phyloP scores from a whole-genome alignment of 2,113 vertebrate species.

The Tonatia bakeri region DNA sequence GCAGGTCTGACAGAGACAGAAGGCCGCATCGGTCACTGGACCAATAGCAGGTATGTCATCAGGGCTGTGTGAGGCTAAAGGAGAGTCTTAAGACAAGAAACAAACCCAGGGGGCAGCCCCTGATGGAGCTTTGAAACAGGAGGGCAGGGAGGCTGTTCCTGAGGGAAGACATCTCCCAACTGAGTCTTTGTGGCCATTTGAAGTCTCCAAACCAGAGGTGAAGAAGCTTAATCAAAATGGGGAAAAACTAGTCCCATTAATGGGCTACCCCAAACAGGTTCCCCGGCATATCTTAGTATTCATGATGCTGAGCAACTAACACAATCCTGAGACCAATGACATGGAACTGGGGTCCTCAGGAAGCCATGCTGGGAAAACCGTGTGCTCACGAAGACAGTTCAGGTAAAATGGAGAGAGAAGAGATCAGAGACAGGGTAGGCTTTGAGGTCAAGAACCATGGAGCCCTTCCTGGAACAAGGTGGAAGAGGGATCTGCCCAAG shows the following conservation, averaged over 20 bases:
- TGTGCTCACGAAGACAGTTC: not conserved
- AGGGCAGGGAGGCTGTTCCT: not conserved
- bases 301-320: not conserved
- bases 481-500: not conserved
- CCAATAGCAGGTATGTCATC: rapidly evolving
- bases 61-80: not conserved
- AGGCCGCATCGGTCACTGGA: not conserved
- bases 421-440: not conserved
- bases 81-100: not conserved
- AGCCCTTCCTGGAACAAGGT: not conserved
- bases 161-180: not conserved
- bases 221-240: not conserved
- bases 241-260: not conserved
- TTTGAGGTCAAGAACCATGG: not conserved
- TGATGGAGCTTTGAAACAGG: not conserved
- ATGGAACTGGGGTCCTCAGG: rapidly evolving
- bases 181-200: not conserved
- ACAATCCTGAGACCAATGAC: rapidly evolving
- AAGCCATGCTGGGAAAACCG: not conserved
- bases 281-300: not conserved
- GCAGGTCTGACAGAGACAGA: not conserved
- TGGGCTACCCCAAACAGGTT: not conserved
- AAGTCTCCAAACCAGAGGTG: not conserved
- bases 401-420: not conserved
- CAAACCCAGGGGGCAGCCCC: not conserved